A percentile compares a stretch with the other conserved stretches of the same genome.
Conservation (phyloP, 2,797 vertebrate species). For the Moxostoma hubbsi region DNA sequence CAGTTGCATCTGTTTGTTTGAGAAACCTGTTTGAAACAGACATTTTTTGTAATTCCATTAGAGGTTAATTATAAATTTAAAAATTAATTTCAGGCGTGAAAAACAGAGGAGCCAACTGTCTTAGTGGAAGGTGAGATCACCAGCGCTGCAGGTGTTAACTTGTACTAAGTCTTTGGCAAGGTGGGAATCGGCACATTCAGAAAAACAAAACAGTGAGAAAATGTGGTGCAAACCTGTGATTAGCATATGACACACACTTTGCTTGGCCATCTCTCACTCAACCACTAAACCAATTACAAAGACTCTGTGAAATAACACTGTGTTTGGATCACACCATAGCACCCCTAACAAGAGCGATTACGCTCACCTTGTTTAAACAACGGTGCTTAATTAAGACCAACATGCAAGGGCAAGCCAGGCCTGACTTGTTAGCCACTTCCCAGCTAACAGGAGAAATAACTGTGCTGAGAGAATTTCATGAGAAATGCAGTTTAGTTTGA, state of each 20-base stretch:
- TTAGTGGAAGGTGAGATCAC: not conserved
- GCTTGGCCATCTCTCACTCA: not conserved
- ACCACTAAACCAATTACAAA: constrained; percentile 39
- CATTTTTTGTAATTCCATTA: too few relatives aligned
- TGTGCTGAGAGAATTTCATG: too few relatives aligned
- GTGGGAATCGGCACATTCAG: constrained; percentile 3
- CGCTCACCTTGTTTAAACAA: constrained; percentile 35
- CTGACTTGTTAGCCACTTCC: not conserved
- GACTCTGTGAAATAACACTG: constrained; percentile 20
- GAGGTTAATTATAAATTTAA: too few relatives aligned
- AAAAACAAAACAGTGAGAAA: constrained; percentile 28
- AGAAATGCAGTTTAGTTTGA: too few relatives aligned
- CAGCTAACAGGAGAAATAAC: not conserved
- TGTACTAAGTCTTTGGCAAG: constrained; percentile 3
- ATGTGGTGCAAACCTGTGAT: constrained; percentile 19
- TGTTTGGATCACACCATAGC: constrained; percentile 22
- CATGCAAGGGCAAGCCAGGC: not conserved
- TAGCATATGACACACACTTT: not conserved
- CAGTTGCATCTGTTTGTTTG: too few relatives aligned
- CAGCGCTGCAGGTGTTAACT: constrained; percentile 3
- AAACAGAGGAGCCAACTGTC: not conserved
- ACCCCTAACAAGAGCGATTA: constrained; percentile 40
- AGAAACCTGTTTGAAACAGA: too few relatives aligned
- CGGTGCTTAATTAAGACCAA: constrained; percentile 34
- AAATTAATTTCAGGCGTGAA: not conserved